phyloP scores from a whole-genome alignment of 1,140 invertebrate species.

The Leptonema lineaticorne region DNA sequence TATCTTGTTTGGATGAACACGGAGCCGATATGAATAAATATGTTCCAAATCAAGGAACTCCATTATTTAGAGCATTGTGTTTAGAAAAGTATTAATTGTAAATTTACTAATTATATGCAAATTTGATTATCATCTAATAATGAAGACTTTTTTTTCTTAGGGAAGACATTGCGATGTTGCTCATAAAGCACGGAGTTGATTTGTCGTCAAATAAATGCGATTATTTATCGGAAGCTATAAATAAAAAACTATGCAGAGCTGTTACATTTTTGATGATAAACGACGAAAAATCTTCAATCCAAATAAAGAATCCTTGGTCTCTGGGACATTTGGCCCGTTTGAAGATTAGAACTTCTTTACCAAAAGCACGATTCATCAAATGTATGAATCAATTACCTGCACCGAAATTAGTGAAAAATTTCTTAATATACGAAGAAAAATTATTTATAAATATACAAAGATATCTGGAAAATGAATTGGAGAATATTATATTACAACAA shows the following conservation, averaged over 20 bases:
- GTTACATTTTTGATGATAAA: neutral
- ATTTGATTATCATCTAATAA: neutral
- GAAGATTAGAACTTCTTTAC: neutral
- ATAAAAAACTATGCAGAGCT: neutral
- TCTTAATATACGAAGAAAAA: neutral
- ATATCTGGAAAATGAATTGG: neutral
- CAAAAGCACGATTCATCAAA: neutral
- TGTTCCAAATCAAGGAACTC: neutral
- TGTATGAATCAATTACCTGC: neutral
- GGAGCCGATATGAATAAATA: neutral
- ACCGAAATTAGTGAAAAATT: neutral
- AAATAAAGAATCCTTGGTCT: neutral
- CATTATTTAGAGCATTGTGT: neutral
- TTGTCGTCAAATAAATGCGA: neutral
- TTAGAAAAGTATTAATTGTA: neutral
- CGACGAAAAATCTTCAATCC: neutral
- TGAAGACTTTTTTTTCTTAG: neutral
- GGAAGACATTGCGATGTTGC: neutral
- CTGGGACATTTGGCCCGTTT: neutral
- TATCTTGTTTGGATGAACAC: neutral
- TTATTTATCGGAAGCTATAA: neutral
- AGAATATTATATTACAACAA: neutral
- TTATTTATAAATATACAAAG: neutral
- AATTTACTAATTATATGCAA: neutral
- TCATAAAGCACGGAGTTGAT: neutral